Percentiles rank a stretch among this genome's conserved stretches.
Evolutionary conservation across 2,888 invertebrate genomes (phyloP).

Genomic region (Ichneumon xanthorius): DNA sequence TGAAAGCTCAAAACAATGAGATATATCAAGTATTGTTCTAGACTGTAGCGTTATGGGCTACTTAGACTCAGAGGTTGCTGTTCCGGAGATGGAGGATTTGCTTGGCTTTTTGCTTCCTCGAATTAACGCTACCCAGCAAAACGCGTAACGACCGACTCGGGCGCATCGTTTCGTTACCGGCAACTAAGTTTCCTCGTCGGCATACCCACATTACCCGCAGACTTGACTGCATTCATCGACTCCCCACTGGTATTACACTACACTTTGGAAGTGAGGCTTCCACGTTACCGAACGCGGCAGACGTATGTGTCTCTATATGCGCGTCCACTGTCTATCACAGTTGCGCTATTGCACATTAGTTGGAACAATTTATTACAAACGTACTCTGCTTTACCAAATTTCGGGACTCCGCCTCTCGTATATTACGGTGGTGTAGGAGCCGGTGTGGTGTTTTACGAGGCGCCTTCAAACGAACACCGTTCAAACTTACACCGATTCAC

Average conservation of each 20-base stretch:
- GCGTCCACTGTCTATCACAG: not conserved
- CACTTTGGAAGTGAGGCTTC: conserved; percentile 1
- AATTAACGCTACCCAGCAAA: conserved; percentile 64
- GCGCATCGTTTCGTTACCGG: conserved; percentile 37
- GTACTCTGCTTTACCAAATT: too few species aligned
- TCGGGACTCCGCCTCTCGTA: not conserved
- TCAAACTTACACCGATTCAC: too few species aligned
- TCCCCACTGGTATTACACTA: conserved; percentile 31
- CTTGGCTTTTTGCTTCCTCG: conserved; percentile 59
- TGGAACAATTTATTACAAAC: too few species aligned
- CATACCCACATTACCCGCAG: conserved; percentile 34
- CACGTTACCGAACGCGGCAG: not conserved
- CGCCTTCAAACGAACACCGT: too few species aligned
- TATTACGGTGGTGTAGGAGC: conserved; percentile 59
- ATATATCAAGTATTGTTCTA: conserved; percentile 38
- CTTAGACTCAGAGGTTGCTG: conserved; percentile 44
- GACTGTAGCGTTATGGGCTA: conserved; percentile 37
- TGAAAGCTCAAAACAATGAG: conserved; percentile 30
- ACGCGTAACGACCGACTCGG: conserved; percentile 59
- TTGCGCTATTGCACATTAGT: not conserved
- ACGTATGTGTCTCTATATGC: not conserved
- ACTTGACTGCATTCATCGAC: conserved; percentile 19
- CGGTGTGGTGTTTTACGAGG: conserved; percentile 51
- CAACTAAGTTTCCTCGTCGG: conserved; percentile 46
- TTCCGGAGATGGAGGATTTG: conserved; percentile 15